Evolutionary conservation across 2,888 invertebrate genomes (phyloP).

Genomic region (Patella caerulea): DNA sequence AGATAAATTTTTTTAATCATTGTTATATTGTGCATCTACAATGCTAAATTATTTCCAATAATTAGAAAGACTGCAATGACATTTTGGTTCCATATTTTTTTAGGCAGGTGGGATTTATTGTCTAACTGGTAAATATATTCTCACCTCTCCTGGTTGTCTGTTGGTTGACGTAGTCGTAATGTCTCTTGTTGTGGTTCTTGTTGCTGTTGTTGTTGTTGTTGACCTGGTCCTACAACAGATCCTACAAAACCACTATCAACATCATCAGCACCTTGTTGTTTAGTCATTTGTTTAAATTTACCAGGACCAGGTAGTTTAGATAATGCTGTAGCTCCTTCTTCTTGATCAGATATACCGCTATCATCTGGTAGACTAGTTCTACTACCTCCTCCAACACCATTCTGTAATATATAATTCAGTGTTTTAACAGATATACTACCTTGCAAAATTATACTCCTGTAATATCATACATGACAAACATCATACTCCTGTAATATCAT

Average conservation of each 20-base stretch:
- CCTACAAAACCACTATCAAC: conserved; percentile 65
- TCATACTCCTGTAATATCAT: too few species aligned
- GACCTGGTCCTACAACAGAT: conserved; percentile 60
- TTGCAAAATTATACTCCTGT: too few species aligned
- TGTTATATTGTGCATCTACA: too few species aligned
- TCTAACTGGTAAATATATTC: not conserved
- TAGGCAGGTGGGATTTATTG: too few species aligned
- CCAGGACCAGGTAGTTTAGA: conserved; percentile 60
- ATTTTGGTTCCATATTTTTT: too few species aligned
- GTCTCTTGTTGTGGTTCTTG: conserved; percentile 42
- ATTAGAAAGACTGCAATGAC: not conserved
- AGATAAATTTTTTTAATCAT: too few species aligned
- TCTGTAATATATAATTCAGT: too few species aligned
- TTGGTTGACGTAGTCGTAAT: conserved; percentile 42
- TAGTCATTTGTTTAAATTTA: conserved; percentile 61
- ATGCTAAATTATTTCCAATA: too few species aligned
- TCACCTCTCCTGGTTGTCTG: conserved; percentile 21
- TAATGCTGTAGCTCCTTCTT: conserved; percentile 39
- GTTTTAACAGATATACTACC: too few species aligned
- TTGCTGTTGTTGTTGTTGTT: conserved; percentile 43
- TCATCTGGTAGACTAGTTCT: conserved; percentile 58
- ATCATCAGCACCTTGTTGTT: conserved; percentile 53
- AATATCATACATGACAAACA: too few species aligned
- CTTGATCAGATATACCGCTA: conserved; percentile 58
- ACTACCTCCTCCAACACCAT: conserved; percentile 44